These are phyloP conservation scores for Mastomys natalensis DNA, from an alignment of 2,113 vertebrate genomes.

Conservation along the genomic window DNA sequence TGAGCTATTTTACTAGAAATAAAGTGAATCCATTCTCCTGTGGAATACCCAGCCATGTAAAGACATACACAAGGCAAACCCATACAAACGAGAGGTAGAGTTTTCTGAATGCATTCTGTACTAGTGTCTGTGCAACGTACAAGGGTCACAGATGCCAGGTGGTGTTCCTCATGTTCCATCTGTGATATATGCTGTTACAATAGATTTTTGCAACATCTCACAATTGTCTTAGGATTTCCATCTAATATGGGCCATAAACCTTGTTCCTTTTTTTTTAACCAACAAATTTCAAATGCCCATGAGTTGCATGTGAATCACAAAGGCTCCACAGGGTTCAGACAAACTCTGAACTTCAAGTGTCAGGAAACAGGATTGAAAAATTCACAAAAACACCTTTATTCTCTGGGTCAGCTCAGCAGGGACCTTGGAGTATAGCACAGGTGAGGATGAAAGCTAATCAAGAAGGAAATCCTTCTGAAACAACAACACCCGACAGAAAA, in stretches of 20 bases:
- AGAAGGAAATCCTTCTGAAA: conserved; percentile 66
- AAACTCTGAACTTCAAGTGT: conserved; percentile 76
- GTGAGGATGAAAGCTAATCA: conserved; percentile 74
- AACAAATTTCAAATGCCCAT: conserved; percentile 67
- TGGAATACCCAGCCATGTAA: not conserved
- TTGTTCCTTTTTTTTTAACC: conserved; percentile 66
- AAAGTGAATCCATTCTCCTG: not conserved
- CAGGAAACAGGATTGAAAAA: conserved; percentile 74
- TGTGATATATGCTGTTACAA: conserved; percentile 8
- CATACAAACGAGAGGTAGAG: not conserved
- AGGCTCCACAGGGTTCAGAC: conserved; percentile 64
- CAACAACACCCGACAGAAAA: conserved; percentile 57
- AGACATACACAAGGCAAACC: not conserved
- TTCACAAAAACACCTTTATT: conserved; percentile 72
- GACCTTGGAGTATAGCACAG: conserved; percentile 57
- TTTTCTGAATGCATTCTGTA: conserved; percentile 17
- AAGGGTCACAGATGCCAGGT: not conserved
- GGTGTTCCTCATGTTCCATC: not conserved
- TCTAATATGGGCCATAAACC: conserved; percentile 35
- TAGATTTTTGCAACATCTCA: conserved; percentile 47
- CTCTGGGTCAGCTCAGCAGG: conserved; percentile 66
- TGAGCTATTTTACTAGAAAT: conserved; percentile 15
- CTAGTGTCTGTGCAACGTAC: not conserved
- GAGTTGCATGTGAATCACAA: conserved; percentile 70
- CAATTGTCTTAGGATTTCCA: conserved; percentile 62